Evolutionary conservation across 2,113 vertebrate genomes (phyloP).

Genomic region (Microtus ochrogaster): DNA sequence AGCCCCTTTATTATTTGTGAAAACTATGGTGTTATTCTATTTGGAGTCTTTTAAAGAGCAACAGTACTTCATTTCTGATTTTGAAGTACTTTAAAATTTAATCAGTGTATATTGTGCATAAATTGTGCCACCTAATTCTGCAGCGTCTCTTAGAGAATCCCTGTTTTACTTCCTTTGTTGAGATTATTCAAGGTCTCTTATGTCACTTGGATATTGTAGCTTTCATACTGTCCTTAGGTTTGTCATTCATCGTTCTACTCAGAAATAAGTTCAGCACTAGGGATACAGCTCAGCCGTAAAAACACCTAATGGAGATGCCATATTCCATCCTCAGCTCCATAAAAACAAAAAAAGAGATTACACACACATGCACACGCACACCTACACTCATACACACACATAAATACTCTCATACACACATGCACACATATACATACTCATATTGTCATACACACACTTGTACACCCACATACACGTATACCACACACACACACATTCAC

Average conservation of each 20-base stretch:
- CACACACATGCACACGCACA: background rate
- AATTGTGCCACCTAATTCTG: background rate
- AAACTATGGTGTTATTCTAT: background rate
- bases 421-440: background rate
- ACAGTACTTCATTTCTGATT: background rate
- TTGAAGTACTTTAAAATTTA: background rate
- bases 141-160: background rate
- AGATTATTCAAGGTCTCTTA: background rate
- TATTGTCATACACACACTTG: background rate
- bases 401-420: background rate
- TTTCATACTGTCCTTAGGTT: background rate
- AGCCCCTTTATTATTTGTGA: background rate
- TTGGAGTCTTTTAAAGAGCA: background rate
- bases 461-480: background rate
- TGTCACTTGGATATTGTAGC: background rate
- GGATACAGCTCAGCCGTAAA: too few species aligned
- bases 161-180: background rate
- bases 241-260: background rate
- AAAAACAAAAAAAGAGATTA: background rate
- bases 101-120: background rate
- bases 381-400: background rate
- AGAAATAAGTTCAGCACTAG: background rate
- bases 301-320: background rate
- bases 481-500: background rate
- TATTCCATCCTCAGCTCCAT: too few species aligned